phyloP scores from a whole-genome alignment of 2,888 invertebrate genomes.

The Clusia tigrina region DNA sequence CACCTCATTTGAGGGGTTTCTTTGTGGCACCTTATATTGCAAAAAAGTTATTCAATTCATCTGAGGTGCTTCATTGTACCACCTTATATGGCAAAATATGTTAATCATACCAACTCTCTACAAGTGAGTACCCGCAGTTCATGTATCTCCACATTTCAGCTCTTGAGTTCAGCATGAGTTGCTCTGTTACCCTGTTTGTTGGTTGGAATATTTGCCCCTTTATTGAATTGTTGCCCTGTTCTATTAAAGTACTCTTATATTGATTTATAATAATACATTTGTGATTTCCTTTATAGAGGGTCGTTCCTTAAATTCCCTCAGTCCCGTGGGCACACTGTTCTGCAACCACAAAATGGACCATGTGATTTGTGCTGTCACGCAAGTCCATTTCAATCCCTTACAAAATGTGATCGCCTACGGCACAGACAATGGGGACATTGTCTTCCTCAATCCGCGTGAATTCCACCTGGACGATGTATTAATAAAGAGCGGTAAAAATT shows the following conservation, averaged over 20 bases:
- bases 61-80: too few species aligned
- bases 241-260: background rate
- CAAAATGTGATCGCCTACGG: constrained; percentile 40
- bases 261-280: background rate
- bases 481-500: constrained; percentile 24
- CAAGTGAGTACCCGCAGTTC: too few species aligned
- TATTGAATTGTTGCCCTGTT: background rate
- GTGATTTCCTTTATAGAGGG: constrained; percentile 25
- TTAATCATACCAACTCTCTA: too few species aligned
- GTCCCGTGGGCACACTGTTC: constrained; percentile 42
- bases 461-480: constrained; percentile 39
- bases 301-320: constrained; percentile 36
- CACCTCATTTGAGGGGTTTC: too few species aligned
- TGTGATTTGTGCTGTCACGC: constrained; percentile 40
- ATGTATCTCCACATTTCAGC: too few species aligned
- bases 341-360: constrained; percentile 38
- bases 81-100: too few species aligned
- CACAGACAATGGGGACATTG: constrained; percentile 55
- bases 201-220: too few species aligned
- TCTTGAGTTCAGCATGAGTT: too few species aligned
- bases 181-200: too few species aligned
- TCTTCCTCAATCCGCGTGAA: constrained; percentile 43
- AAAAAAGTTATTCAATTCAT: too few species aligned
- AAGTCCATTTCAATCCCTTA: constrained; percentile 47
- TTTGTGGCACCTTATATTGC: too few species aligned